phyloP scores from a whole-genome alignment of 2,797 vertebrate genomes.

The Aeoliscus strigatus region DNA sequence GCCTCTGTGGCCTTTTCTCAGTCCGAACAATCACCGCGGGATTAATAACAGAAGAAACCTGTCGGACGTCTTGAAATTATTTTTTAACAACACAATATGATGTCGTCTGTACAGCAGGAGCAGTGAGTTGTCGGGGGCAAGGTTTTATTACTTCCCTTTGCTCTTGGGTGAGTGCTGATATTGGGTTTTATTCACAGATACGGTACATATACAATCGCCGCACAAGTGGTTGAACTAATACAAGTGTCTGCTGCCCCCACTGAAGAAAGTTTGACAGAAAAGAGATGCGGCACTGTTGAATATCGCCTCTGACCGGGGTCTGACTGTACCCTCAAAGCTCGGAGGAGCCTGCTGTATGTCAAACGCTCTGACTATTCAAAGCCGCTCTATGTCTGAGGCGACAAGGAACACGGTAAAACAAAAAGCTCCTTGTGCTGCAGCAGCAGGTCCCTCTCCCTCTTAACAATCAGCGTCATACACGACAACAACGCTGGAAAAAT shows the following conservation, averaged over 20 bases:
- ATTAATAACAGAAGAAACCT: conserved; percentile 45
- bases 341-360: conserved; percentile 40
- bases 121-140: conserved; percentile 52
- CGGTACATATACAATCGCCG: conserved; percentile 46
- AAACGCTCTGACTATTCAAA: conserved; percentile 37
- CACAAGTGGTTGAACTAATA: conserved; percentile 34
- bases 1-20: conserved; percentile 36
- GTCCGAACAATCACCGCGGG: conserved; percentile 39
- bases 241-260: conserved; percentile 1
- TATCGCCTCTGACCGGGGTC: conserved; percentile 31
- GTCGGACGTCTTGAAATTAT: conserved; percentile 45
- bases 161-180: conserved; percentile 56
- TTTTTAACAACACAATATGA: conserved; percentile 55
- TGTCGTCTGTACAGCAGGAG: conserved; percentile 22
- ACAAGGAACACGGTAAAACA: conserved; percentile 29
- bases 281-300: conserved; percentile 34
- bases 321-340: conserved; percentile 51
- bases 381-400: conserved; percentile 28
- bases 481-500: conserved; percentile 46
- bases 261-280: conserved; percentile 16
- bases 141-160: conserved; percentile 58
- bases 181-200: conserved; percentile 58
- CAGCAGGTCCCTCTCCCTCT: conserved; percentile 18
- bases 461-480: conserved; percentile 48
- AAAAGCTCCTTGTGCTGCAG: conserved; percentile 40